Percentiles rank a stretch among this genome's conserved stretches.
phyloP scores from a whole-genome alignment of 2,113 vertebrate genomes.

The Oryzias javanicus region DNA sequence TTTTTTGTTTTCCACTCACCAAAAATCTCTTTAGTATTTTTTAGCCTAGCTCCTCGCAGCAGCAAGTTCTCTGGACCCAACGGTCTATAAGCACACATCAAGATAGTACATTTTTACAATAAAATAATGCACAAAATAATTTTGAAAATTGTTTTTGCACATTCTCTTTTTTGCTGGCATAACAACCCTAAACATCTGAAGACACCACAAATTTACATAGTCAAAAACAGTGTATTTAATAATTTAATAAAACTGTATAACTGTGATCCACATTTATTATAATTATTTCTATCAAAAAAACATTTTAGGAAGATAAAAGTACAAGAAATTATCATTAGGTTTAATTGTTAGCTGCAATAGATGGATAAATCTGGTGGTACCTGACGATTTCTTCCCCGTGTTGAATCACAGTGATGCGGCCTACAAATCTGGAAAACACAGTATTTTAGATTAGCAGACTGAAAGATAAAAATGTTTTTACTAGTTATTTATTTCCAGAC shows the following conservation, averaged over 20 bases:
- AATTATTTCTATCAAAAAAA: background rate
- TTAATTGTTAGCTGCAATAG: background rate
- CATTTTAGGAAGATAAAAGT: background rate
- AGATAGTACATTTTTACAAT: background rate
- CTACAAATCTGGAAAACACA: conserved; percentile 85
- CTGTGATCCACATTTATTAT: no score
- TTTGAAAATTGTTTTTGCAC: no score
- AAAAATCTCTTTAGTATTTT: conserved; percentile 99
- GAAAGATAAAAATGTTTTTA: background rate
- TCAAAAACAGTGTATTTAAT: no score
- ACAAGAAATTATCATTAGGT: background rate
- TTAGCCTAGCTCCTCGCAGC: conserved; percentile 95
- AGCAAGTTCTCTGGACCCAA: conserved; percentile 94
- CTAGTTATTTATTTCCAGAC: background rate
- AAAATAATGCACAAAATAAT: background rate
- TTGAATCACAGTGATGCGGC: conserved; percentile 88
- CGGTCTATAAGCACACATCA: conserved; percentile 74
- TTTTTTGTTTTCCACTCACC: conserved; percentile 74
- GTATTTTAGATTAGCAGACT: conserved; percentile 6
- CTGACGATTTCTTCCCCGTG: conserved; percentile 91
- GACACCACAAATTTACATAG: no score
- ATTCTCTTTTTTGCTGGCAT: no score
- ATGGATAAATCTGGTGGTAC: conserved; percentile 71
- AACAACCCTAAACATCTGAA: no score
- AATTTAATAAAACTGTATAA: no score